Base-by-base conservation (phyloP, 1,140 invertebrate genomes). In the Belonocnema kinseyi region DNA sequence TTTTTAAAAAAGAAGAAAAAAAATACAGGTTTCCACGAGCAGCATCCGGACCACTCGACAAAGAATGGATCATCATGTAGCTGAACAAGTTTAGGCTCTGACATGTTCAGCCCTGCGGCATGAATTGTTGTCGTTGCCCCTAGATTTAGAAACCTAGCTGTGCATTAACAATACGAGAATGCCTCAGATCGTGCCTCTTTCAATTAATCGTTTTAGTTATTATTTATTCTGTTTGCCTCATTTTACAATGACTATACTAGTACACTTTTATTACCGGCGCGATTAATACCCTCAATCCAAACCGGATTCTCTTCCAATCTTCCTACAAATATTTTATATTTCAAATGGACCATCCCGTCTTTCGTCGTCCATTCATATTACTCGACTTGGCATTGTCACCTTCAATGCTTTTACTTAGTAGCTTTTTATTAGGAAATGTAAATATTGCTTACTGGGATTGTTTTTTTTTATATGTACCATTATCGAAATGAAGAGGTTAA, bases 151-250 rank as follows among this genome's bases (percentile, higher is more conserved):
- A 85, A 89, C 86, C 81, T 91, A 91, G 89, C 84, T 91, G 88
- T 91, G 90, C 88, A 91, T 90, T 89, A 90, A 89, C 89, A 86
- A 90, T 87, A 88, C 85, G 83, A 90, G 90, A 91, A 91, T 91
- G 90, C 89, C 86, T 90, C 86, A 88, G 87, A 88, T 82, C 86
- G 85, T 90, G 85, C 88, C 82, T 88, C 79, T 88, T 79, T 86
- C 80, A 77, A 80, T 82, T 83, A 74, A 77, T 82, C 76, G 71
- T 76, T 75, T 76, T 77, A 66, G 61, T 66, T 50, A 80, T 77
- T 78, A 80, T 73, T 80, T 77, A 73, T 78, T 80, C 66, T 78
- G 72, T 72, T 78, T 75, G 10, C 77, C 33, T 70, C 50, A 52
- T 61, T 76, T 51, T 66, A 40, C 26, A 66, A 83, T 75, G 7